Evolutionary conservation across 1,140 invertebrate genomes (phyloP).

Genomic region (Nasonia longicornis): DNA sequence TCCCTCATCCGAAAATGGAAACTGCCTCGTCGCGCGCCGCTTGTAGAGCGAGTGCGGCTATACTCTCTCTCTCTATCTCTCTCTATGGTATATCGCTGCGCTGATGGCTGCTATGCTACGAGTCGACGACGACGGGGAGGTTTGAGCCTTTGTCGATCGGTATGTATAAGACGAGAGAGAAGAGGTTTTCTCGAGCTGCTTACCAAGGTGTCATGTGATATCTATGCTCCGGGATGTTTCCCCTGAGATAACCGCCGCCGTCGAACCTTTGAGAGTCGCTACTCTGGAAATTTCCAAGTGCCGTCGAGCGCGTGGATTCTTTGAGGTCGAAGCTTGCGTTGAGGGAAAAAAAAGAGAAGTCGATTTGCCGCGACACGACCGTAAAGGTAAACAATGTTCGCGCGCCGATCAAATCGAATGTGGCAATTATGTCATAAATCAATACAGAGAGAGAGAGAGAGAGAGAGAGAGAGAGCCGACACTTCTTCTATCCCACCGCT

Average conservation of each 20-base stretch:
- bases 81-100: neutral
- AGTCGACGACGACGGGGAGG: neutral
- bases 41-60: neutral
- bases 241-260: no score
- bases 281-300: slow-evolving; percentile 26
- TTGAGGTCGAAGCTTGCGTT: no score
- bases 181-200: neutral
- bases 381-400: no score
- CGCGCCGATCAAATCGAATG: neutral
- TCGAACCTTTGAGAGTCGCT: slow-evolving; percentile 5
- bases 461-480: neutral
- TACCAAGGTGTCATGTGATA: neutral
- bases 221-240: no score
- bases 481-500: neutral
- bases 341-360: no score
- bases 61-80: neutral
- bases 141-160: neutral
- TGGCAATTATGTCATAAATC: slow-evolving; percentile 7
- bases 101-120: neutral
- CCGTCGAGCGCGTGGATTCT: neutral
- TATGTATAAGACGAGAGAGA: neutral
- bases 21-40: slow-evolving; percentile 1
- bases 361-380: no score
- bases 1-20: slow-evolving; percentile 10
- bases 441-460: neutral